Percentiles rank a stretch among this genome's conserved stretches.
phyloP scores from a whole-genome alignment of 37 sponge, comb jelly and placozoan species.

The Beroe ovata region DNA sequence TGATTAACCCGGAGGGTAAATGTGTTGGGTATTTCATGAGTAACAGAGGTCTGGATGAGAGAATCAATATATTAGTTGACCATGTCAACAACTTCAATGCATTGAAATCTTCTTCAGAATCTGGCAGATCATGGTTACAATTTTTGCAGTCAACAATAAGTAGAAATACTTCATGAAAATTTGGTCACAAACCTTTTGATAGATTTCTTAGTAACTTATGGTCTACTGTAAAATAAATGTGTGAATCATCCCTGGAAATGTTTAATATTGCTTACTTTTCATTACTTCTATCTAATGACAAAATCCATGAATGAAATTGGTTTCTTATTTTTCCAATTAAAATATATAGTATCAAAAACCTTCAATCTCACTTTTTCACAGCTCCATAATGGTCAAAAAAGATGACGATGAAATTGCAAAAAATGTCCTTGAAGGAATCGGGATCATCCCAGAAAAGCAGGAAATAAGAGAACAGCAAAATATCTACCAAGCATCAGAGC shows the following conservation, averaged over 20 bases:
- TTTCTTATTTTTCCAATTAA: no score
- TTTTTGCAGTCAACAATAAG: background rate
- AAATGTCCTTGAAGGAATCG: background rate
- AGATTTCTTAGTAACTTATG: no score
- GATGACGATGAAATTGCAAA: conserved; percentile 7
- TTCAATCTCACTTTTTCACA: no score
- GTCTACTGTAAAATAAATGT: no score
- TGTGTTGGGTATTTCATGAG: conserved; percentile 42
- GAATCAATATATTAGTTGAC: background rate
- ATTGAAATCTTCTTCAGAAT: background rate
- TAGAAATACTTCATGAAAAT: background rate
- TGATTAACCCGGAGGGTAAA: conserved; percentile 27
- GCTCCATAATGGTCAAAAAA: background rate
- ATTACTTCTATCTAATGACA: no score
- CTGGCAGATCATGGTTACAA: background rate
- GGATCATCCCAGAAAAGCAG: conserved; percentile 16
- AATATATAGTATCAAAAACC: no score
- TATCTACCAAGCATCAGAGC: conserved; percentile 5
- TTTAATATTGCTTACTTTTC: no score
- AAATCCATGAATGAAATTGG: no score
- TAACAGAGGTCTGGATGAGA: conserved; percentile 7
- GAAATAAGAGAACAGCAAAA: conserved; percentile 24
- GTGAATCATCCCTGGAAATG: no score
- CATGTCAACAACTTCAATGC: background rate
- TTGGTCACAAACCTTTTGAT: no score